Base-by-base conservation (phyloP, 2,113 vertebrate species). In the Labeo rohita region DNA sequence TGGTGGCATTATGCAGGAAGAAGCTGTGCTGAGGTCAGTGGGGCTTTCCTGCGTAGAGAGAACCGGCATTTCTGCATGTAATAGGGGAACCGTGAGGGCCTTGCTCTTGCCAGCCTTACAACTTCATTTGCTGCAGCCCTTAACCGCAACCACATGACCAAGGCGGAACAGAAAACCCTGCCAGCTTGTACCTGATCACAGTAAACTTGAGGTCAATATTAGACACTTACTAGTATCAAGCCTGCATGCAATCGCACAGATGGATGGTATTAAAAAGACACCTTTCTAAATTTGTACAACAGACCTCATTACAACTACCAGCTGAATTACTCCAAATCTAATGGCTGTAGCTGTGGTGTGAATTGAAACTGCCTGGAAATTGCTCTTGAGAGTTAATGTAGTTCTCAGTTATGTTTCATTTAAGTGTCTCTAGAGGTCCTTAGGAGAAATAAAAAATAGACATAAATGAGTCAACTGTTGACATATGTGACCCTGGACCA, bases 11-110 rank as follows among this genome's bases (percentile, higher is more conserved):
- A 3, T 74, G 47, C 43, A 74, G 39, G 47, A 79, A 54, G 66
- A 88, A 85, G 36, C 70, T 82, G 78, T 52, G 36, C 39, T 72
- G 84, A 85, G 83, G 45, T 84, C 78, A 80, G 47, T 75, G 86
- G 56, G 47, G 63, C n/a, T 84, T 76, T 88, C 65, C 83, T 75
- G 56, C 34, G 70, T 23, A 9, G 74, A 49, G 74, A 49, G 36
- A 78, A 65, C 23, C 18, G 76, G 74, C 45, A 36, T 50, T n/a
- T 39, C 59, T 52, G 68, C 47, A 77, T 80, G 39, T 80, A 70
- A 34, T 39, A 74, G 50, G 45, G 47, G 77, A 82, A 79, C 59
- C 16, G 45, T 63, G 76, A 21, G 18, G 39, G 13, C 9, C 80
- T 16, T 1, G n/a, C 12, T 18, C 36, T 16, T 61, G 28, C 23